A percentile compares a stretch with the other conserved stretches of the same genome.
Evolutionary conservation across 2,113 vertebrate species (phyloP).

Genomic region (Tiliqua scincoides): DNA sequence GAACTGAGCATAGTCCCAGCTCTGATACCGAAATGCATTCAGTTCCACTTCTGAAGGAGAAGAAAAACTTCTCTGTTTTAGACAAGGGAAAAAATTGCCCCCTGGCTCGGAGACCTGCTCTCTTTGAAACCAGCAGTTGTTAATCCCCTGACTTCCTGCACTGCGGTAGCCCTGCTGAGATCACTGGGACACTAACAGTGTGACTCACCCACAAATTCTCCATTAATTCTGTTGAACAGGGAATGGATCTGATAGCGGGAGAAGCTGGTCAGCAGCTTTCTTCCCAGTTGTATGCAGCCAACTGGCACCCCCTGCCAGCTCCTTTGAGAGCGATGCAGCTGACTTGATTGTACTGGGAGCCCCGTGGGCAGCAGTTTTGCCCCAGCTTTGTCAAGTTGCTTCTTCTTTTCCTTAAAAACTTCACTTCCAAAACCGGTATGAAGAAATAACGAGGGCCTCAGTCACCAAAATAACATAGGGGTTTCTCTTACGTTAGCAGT

Average conservation of each 20-base stretch:
- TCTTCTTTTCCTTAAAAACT: constrained; percentile 23
- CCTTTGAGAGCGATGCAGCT: too few relatives aligned
- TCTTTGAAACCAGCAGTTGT: not conserved
- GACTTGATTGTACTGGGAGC: not conserved
- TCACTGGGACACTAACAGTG: not conserved
- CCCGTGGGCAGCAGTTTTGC: not conserved
- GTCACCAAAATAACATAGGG: too few relatives aligned
- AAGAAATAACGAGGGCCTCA: not conserved
- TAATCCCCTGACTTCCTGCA: not conserved
- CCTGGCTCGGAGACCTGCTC: not conserved
- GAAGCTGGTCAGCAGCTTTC: constrained; percentile 55
- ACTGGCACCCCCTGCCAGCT: too few relatives aligned
- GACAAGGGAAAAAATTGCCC: not conserved
- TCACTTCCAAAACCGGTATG: constrained; percentile 24
- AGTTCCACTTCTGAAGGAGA: too few relatives aligned
- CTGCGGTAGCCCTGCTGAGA: not conserved
- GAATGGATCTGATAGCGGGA: not conserved
- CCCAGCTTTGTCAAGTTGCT: not conserved
- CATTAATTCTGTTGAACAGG: too few relatives aligned
- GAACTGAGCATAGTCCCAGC: too few relatives aligned
- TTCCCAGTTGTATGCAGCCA: constrained; percentile 59
- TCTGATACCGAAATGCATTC: too few relatives aligned
- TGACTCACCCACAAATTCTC: too few relatives aligned
- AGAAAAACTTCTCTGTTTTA: too few relatives aligned
- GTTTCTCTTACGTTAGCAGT: not conserved